Evolutionary conservation across 1,140 invertebrate species (phyloP).

Genomic region (Planococcus citri): DNA sequence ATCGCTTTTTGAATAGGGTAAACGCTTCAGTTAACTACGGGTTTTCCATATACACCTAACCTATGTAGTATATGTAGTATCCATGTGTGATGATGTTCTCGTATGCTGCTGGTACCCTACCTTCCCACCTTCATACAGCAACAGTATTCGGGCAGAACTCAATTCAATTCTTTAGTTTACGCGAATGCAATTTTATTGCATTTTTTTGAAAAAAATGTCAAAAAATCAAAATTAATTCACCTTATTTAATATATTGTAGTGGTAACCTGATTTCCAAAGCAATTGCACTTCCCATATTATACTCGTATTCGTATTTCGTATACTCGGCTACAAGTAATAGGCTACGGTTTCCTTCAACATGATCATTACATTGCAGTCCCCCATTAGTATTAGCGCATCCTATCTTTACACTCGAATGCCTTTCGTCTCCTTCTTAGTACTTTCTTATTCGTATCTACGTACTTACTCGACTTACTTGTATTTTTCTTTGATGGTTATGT

Average conservation of each 20-base stretch:
- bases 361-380: background rate
- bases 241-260: too few relatives aligned
- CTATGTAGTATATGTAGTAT: too few relatives aligned
- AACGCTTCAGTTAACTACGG: background rate
- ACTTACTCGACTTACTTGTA: background rate
- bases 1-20: background rate
- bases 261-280: too few relatives aligned
- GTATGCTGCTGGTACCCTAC: too few relatives aligned
- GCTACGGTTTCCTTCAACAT: background rate
- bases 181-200: background rate
- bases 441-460: background rate
- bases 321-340: too few relatives aligned
- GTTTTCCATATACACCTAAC: background rate
- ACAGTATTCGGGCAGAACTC: background rate
- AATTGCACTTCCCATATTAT: background rate
- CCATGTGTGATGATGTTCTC: too few relatives aligned
- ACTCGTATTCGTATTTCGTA: too few relatives aligned
- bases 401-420: constrained; percentile 15
- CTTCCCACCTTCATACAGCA: too few relatives aligned
- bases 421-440: background rate
- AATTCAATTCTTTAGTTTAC: background rate
- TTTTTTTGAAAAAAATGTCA: background rate
- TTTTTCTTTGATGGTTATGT: constrained; percentile 12
- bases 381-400: constrained; percentile 8
- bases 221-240: background rate